These are phyloP conservation scores for Lasioglossum morio DNA, from an alignment of 2,888 invertebrate genomes.

Conservation along the genomic window DNA sequence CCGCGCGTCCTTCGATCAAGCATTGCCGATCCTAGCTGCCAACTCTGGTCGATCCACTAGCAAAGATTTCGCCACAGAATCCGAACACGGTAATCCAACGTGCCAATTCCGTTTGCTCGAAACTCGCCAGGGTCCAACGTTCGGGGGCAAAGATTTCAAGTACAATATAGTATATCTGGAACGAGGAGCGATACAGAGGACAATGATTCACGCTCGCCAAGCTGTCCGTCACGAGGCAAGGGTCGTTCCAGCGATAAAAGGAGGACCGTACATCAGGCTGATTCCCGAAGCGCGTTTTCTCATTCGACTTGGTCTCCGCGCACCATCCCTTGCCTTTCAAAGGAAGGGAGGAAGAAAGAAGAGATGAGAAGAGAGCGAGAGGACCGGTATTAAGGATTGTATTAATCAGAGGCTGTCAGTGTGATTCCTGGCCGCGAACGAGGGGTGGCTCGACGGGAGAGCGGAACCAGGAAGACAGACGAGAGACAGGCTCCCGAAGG, in stretches of 20 bases:
- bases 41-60: not conserved
- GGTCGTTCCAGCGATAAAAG: constrained; percentile 34
- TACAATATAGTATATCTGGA: not conserved
- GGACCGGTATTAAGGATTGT: constrained; percentile 81
- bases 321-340: constrained; percentile 47
- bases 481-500: constrained; percentile 62
- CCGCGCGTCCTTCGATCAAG: not conserved
- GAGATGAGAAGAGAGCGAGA: constrained; percentile 47
- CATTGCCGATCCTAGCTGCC: not conserved
- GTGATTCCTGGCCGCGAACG: constrained; percentile 72
- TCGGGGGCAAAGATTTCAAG: not conserved
- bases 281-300: constrained; percentile 31
- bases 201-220: constrained; percentile 37
- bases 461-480: constrained; percentile 50
- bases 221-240: constrained; percentile 23
- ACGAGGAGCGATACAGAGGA: not conserved
- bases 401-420: constrained; percentile 84
- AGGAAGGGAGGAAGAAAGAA: constrained; percentile 11
- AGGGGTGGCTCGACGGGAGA: constrained; percentile 54
- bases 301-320: constrained; percentile 38
- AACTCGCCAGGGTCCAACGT: not conserved
- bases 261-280: constrained; percentile 52
- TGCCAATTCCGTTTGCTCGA: not conserved
- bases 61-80: not conserved
- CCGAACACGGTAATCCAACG: not conserved